Base-by-base conservation (phyloP, 2,888 invertebrate genomes). In the Pristionchus entomophagus region DNA sequence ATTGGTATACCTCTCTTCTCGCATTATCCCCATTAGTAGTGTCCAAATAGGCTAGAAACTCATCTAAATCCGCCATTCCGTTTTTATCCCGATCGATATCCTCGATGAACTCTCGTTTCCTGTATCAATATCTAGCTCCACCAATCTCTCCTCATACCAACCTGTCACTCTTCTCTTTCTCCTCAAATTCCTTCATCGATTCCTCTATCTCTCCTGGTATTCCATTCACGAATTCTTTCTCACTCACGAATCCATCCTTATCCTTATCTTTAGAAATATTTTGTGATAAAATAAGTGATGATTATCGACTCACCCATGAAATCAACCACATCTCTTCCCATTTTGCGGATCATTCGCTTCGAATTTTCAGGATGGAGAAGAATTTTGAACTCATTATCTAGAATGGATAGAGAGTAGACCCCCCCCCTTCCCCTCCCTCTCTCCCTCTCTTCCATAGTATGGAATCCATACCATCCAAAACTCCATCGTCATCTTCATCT, bases 401-500 rank as follows among this genome's bases (percentile, higher is more conserved):
- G n/a, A 38, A 56, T 29, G 26, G 26, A 19, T 3, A 62, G n/a
- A n/a, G n/a, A n/a, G n/a, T n/a, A n/a, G n/a, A n/a, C n/a, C n/a
- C n/a, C n/a, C n/a, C n/a, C n/a, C n/a, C n/a, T n/a, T n/a, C n/a
- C n/a, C n/a, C n/a, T n/a, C n/a, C n/a, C n/a, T n/a, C n/a, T n/a
- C n/a, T n/a, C n/a, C n/a, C n/a, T n/a, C n/a, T n/a, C n/a, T 19
- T 45, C n/a, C 12, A 80, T 45, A 41, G 45, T 45, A 12, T 35
- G n/a, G n/a, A 59, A 5, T 12, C 8, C 59, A 17, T 35, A 49
- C 83, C 49, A 29, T 62, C n/a, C 4, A 84, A n/a, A 1, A 29
- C 17, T 45, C 90, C 91, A 69, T 91, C 88, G 6, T 84, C 45
- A 69, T 90, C 88, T 1, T 88, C 86, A 85, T 91, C 91, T 32